Conservation (phyloP, 2,888 invertebrate species). For the Pheosia gnoma region DNA sequence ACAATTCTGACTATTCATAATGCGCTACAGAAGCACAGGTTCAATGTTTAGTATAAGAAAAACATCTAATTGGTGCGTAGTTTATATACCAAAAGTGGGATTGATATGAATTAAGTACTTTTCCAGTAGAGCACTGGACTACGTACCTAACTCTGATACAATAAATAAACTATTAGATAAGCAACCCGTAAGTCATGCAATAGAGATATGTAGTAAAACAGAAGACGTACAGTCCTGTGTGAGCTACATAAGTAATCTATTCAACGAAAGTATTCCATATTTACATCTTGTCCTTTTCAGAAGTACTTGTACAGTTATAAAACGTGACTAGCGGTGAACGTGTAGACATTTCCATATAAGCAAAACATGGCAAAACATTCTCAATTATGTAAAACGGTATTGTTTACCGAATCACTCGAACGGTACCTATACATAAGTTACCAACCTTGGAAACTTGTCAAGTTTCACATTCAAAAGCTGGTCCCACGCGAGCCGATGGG, state of each 20-base stretch:
- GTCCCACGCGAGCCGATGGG: slow-evolving; percentile 37
- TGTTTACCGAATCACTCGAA: slow-evolving; percentile 50
- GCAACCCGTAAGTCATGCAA: too few relatives aligned
- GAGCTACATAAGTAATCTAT: slow-evolving; percentile 7
- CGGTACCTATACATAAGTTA: slow-evolving; percentile 43
- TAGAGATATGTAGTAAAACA: too few relatives aligned
- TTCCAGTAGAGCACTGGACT: too few relatives aligned
- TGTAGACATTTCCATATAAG: slow-evolving; percentile 32
- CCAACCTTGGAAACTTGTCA: slow-evolving; percentile 68
- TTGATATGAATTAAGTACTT: too few relatives aligned
- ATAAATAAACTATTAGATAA: too few relatives aligned
- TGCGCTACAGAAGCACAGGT: too few relatives aligned
- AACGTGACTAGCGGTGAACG: slow-evolving; percentile 49
- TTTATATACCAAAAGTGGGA: too few relatives aligned
- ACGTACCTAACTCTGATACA: too few relatives aligned
- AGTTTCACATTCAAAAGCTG: slow-evolving; percentile 68
- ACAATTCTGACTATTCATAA: too few relatives aligned
- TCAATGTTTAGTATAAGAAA: too few relatives aligned
- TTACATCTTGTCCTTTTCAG: slow-evolving; percentile 17
- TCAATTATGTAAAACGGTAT: slow-evolving; percentile 56
- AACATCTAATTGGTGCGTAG: too few relatives aligned
- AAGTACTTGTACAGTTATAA: slow-evolving; percentile 23
- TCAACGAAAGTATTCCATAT: slow-evolving; percentile 13
- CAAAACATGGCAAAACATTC: slow-evolving; percentile 48
- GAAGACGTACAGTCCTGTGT: too few relatives aligned